A percentile compares a stretch with the other conserved stretches of the same genome.
Evolutionary conservation across 2,797 vertebrate species (phyloP).

Genomic region (Sebastes itinus): DNA sequence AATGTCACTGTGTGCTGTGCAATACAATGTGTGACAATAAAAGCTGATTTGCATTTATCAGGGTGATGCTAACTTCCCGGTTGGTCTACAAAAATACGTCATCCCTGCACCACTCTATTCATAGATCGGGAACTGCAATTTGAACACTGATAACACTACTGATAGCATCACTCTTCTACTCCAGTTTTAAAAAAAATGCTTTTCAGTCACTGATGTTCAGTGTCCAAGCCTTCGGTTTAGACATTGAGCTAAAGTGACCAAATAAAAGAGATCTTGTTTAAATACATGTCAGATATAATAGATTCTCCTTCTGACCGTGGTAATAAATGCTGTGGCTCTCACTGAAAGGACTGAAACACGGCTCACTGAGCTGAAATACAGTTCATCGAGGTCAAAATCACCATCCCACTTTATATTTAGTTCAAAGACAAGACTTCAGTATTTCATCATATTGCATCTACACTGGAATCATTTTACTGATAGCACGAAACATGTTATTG

Average conservation of each 20-base stretch:
- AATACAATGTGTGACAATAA: too few relatives aligned
- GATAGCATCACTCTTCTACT: background rate
- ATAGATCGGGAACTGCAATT: background rate
- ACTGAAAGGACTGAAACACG: background rate
- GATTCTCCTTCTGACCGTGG: slow-evolving; percentile 3
- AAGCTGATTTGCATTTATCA: background rate
- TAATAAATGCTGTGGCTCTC: background rate
- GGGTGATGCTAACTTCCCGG: background rate
- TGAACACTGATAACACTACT: background rate
- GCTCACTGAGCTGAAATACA: background rate
- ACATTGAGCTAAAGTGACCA: background rate
- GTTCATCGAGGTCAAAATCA: background rate
- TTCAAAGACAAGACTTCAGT: background rate
- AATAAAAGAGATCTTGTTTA: slow-evolving; percentile 4
- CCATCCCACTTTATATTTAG: background rate
- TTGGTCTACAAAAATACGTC: background rate
- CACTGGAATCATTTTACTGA: background rate
- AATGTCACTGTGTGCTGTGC: too few relatives aligned
- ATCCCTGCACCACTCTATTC: background rate
- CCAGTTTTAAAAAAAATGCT: background rate
- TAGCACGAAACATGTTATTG: background rate
- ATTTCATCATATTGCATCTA: background rate
- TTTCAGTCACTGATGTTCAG: background rate
- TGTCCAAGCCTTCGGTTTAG: background rate
- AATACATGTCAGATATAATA: background rate